Base-by-base conservation (phyloP, 2,113 vertebrate genomes). In the Zosterops japonicus region DNA sequence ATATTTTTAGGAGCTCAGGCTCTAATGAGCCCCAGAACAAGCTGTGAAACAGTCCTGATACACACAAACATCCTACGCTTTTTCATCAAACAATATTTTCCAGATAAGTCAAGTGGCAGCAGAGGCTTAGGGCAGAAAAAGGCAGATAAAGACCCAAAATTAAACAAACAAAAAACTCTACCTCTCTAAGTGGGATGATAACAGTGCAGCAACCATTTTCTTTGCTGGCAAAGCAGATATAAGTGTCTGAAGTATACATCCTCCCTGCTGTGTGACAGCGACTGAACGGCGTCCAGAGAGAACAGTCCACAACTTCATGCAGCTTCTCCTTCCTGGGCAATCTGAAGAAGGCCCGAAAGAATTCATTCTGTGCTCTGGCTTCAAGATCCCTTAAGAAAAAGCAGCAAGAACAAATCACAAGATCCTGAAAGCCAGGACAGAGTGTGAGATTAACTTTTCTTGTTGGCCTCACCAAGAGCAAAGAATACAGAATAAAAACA, bases 151-250 rank as follows among this genome's bases (percentile, higher is more conserved):
- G 46, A 60, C 57, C 3, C 29, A 3, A 86, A 90, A 81, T 29
- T 13, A 79, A 91, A 72, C 8, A 52, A 90, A 74, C 11, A 53
- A 76, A 49, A 53, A 59, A 31, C 28, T 56, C 55, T 98, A 99
- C 99, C 99, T 99, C 99, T 81, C 98, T 94, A 25, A 99, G 98
- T 0, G 99, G 99, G 31, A 99, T 98, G 84, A 99, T 96, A 50
- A 99, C 98, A 49, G 93, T 97, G 92, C 99, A 99, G 92, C 94
- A 97, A 44, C 99, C 98, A 41, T 99, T 98, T 86, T 99, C 99
- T 53, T 98, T 98, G 98, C 99, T 99, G 95, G 98, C 98, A 97
- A 99, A 99, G 86, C 99, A 99, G 97, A 99, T 94, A 23, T 99
- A 99, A 55, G 96, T 97, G 96, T 99, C 98, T 2, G 99, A 99